These are phyloP conservation scores for Tetragonula carbonaria DNA, from an alignment of 2,888 invertebrate species.

Conservation along the genomic window DNA sequence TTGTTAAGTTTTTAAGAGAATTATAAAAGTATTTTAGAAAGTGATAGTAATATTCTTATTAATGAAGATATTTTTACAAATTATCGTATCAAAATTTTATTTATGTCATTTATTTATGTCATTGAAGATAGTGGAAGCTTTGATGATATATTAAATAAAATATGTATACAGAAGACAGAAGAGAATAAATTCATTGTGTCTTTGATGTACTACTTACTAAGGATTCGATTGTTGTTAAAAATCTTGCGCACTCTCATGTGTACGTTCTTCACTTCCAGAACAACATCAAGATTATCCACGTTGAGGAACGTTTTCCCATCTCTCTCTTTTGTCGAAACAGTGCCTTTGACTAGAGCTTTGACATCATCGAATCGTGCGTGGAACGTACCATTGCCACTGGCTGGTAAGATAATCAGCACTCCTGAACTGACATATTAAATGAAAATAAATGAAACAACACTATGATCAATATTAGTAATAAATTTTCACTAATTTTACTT, in stretches of 20 bases:
- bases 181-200: neutral
- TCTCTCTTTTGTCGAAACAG: constrained; percentile 84
- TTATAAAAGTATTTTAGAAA: too few relatives aligned
- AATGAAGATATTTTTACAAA: neutral
- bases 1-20: too few relatives aligned
- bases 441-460: neutral
- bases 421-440: constrained; percentile 85
- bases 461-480: neutral
- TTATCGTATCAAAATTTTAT: neutral
- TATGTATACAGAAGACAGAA: neutral
- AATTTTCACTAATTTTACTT: neutral
- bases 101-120: neutral
- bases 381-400: constrained; percentile 89
- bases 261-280: constrained; percentile 87
- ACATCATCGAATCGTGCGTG: constrained; percentile 88
- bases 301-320: constrained; percentile 86
- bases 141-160: too few relatives aligned
- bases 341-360: constrained; percentile 86
- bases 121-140: neutral
- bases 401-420: constrained; percentile 89
- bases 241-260: constrained; percentile 88
- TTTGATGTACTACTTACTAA: constrained; percentile 86
- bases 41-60: too few relatives aligned
- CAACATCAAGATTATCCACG: constrained; percentile 87
- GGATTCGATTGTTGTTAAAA: constrained; percentile 89